Percentiles rank a stretch among this genome's conserved stretches.
phyloP scores from a whole-genome alignment of 2,113 vertebrate species.

The Elephas maximus region DNA sequence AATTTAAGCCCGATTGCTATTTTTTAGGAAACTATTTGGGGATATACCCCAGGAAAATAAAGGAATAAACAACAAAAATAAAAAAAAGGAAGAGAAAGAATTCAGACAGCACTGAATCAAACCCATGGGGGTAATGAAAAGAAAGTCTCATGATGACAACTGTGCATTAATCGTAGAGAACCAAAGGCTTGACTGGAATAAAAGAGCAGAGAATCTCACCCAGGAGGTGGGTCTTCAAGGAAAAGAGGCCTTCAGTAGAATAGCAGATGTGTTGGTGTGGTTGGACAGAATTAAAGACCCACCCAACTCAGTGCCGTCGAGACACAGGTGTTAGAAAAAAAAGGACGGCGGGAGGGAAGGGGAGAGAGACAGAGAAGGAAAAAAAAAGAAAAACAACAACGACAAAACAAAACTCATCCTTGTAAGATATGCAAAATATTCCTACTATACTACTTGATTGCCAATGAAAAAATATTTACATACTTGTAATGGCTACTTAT shows the following conservation, averaged over 20 bases:
- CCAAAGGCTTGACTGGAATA: not conserved
- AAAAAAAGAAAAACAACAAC: not conserved
- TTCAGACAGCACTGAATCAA: not conserved
- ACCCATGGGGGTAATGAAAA: not conserved
- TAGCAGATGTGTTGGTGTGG: not conserved
- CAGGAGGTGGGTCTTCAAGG: not conserved
- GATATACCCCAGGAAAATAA: not conserved
- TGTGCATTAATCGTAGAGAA: not conserved
- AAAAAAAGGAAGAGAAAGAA: not conserved
- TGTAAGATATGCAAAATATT: not conserved
- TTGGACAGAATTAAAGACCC: not conserved
- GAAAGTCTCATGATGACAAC: not conserved
- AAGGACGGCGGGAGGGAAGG: accelerated
- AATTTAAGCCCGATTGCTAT: not conserved
- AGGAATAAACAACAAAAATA: not conserved
- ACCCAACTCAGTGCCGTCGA: too few relatives aligned
- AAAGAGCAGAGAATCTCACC: not conserved
- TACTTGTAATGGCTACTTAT: not conserved
- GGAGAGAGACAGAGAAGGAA: not conserved
- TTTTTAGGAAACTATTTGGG: not conserved
- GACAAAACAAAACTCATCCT: not conserved
- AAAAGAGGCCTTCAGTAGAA: not conserved
- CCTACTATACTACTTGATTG: not conserved
- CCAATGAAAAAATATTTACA: not conserved
- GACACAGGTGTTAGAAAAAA: not conserved